A percentile compares a stretch with the other conserved stretches of the same genome.
phyloP scores from a whole-genome alignment of 1,140 invertebrate species.

The Hyposmocoma kahamanoa region DNA sequence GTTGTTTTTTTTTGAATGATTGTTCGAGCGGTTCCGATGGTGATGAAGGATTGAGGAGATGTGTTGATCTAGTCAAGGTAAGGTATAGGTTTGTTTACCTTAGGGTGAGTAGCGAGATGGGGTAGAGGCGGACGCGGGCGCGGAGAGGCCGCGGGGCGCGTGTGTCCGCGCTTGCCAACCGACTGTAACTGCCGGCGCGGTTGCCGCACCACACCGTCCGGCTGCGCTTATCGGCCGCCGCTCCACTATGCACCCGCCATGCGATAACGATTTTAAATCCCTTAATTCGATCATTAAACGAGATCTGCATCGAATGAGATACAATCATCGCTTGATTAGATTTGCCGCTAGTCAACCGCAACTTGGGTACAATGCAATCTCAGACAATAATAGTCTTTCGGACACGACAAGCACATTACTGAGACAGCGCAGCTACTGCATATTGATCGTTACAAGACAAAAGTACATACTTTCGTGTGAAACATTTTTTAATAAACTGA shows the following conservation, averaged over 20 bases:
- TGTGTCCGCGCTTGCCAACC: slow-evolving; percentile 55
- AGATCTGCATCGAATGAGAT: too few relatives aligned
- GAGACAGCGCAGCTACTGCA: too few relatives aligned
- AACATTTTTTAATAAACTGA: too few relatives aligned
- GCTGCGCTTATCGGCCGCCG: slow-evolving; percentile 40
- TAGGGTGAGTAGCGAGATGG: slow-evolving; percentile 23
- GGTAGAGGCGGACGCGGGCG: slow-evolving; percentile 35
- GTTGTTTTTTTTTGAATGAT: slow-evolving; percentile 6
- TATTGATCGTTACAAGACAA: too few relatives aligned
- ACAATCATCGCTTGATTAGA: too few relatives aligned
- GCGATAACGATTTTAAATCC: slow-evolving; percentile 52
- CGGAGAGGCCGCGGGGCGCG: slow-evolving; percentile 47
- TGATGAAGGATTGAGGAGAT: slow-evolving; percentile 3
- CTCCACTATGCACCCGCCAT: slow-evolving; percentile 44
- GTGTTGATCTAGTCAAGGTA: background rate
- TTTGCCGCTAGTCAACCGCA: too few relatives aligned
- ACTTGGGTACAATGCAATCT: too few relatives aligned
- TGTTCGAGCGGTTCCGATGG: slow-evolving; percentile 27
- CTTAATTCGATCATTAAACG: slow-evolving; percentile 28
- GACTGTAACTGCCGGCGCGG: slow-evolving; percentile 50
- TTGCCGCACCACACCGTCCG: slow-evolving; percentile 22
- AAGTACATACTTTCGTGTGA: too few relatives aligned
- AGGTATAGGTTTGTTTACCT: slow-evolving; percentile 43
- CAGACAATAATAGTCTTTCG: too few relatives aligned
- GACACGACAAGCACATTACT: too few relatives aligned